A percentile compares a stretch with the other conserved stretches of the same genome.
phyloP scores from a whole-genome alignment of 1,140 invertebrate genomes.

The Cherax destructor region DNA sequence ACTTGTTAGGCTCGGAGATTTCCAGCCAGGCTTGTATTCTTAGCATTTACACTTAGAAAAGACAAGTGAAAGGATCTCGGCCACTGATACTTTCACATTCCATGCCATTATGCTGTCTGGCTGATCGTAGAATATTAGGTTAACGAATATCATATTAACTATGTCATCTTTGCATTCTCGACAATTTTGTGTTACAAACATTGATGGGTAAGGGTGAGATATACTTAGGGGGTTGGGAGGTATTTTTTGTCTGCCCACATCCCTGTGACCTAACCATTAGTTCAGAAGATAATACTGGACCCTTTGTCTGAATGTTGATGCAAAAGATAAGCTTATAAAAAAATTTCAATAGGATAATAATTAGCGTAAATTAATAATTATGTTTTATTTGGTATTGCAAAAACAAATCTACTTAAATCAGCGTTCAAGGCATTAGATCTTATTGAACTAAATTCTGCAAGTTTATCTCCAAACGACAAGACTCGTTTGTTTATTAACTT shows the following conservation, averaged over 20 bases:
- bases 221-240: not conserved
- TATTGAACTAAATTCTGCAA: conserved; percentile 24
- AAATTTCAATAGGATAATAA: not conserved
- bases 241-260: not conserved
- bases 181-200: not conserved
- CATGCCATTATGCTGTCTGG: not conserved
- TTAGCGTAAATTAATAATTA: not conserved
- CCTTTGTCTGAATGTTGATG: conserved; percentile 47
- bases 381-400: not conserved
- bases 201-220: not conserved
- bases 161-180: not conserved
- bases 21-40: not conserved
- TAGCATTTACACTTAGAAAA: conserved; percentile 1
- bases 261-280: conserved; percentile 12
- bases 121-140: not conserved
- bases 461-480: conserved; percentile 21
- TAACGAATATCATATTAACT: not conserved
- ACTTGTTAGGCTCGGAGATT: not conserved
- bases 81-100: not conserved
- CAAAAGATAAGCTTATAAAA: not conserved
- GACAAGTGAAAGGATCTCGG: not conserved
- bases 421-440: conserved; percentile 56
- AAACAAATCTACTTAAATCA: conserved; percentile 6
- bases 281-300: conserved; percentile 55
- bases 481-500: conserved; percentile 24